Evolutionary conservation across 2,888 invertebrate species (phyloP).

Genomic region (Oscheius sp.): DNA sequence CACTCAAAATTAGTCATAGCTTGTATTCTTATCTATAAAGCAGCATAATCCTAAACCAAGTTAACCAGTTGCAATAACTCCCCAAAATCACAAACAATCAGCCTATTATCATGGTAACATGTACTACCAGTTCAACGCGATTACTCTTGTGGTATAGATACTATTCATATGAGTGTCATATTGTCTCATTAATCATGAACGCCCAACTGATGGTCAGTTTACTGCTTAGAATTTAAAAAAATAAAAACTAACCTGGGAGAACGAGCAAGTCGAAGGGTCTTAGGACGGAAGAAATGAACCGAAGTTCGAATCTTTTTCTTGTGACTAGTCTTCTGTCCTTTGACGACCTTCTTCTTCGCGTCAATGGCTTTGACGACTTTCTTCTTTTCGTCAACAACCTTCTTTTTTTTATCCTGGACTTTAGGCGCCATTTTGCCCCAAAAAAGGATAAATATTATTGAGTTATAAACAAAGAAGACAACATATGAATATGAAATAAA

Average conservation of each 20-base stretch:
- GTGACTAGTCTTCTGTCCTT: conserved; percentile 54
- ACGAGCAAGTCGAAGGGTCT: conserved; percentile 88
- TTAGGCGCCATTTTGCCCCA: conserved; percentile 52
- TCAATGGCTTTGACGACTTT: conserved; percentile 66
- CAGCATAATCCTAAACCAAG: no score
- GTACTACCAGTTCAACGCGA: no score
- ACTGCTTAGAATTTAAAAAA: not conserved
- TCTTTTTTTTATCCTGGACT: conserved; percentile 28
- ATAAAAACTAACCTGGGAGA: conserved; percentile 80
- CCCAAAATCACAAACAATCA: no score
- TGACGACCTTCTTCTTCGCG: conserved; percentile 69
- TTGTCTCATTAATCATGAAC: no score
- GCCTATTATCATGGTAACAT: no score
- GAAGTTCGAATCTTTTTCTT: conserved; percentile 83
- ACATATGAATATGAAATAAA: not conserved
- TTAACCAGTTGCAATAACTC: no score
- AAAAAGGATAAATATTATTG: conserved; percentile 13
- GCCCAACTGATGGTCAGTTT: not conserved
- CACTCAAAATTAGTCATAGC: not conserved
- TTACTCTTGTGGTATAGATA: no score
- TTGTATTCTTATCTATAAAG: no score
- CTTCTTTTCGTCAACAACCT: conserved; percentile 29
- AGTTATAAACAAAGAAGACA: not conserved
- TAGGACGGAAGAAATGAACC: conserved; percentile 93
- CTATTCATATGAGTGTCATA: no score